These are phyloP conservation scores for Chinchilla lanigera DNA, from an alignment of 2,113 vertebrate species.

Conservation along the genomic window DNA sequence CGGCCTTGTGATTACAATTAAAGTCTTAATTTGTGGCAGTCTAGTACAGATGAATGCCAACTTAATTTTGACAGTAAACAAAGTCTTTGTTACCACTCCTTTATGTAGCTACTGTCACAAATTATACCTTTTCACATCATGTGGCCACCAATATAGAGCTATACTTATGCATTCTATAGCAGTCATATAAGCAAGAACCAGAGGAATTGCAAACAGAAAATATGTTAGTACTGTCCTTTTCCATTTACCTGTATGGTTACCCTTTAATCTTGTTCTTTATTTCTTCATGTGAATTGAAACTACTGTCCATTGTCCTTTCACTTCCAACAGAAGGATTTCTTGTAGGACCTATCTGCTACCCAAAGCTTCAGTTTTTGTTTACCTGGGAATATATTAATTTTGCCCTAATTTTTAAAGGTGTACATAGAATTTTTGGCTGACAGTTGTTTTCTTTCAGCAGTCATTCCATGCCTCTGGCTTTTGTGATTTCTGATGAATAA, in stretches of 20 bases:
- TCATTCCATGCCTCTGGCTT: not conserved
- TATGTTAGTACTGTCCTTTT: not conserved
- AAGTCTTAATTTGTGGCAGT: not conserved
- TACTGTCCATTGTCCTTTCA: not conserved
- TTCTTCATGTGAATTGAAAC: not conserved
- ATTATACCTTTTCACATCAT: not conserved
- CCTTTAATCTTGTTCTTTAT: not conserved
- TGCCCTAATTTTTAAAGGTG: constrained; percentile 24
- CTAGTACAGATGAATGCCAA: not conserved
- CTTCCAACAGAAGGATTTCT: not conserved
- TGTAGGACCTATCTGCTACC: not conserved
- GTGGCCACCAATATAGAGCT: not conserved
- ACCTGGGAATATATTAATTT: constrained; percentile 33
- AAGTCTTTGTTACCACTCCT: not conserved
- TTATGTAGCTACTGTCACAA: not conserved
- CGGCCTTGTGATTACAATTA: not conserved
- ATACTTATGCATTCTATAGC: not conserved
- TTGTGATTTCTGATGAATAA: not conserved
- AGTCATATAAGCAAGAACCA: not conserved
- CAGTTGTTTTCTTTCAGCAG: not conserved
- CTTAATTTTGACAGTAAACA: constrained; percentile 1
- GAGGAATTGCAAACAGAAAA: not conserved
- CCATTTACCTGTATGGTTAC: not conserved
- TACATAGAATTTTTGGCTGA: not conserved
- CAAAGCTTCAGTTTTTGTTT: not conserved